These are phyloP conservation scores for Platysternon megacephalum DNA, from an alignment of 2,113 vertebrate species.

Conservation along the genomic window DNA sequence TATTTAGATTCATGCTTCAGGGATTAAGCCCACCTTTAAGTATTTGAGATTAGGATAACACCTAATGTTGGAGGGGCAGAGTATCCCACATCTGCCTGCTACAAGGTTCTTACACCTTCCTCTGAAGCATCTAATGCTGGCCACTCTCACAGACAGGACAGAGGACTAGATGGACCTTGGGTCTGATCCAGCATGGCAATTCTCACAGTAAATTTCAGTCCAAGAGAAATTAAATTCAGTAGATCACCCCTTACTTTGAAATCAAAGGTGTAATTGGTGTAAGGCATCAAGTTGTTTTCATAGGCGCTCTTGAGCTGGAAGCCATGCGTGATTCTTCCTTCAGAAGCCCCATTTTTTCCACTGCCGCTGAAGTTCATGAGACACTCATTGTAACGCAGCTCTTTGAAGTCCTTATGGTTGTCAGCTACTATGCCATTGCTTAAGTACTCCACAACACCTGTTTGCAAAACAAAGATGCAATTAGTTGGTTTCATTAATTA, in stretches of 20 bases:
- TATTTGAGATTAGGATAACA: neutral
- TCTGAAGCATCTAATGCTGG: neutral
- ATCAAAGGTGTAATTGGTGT: conserved; percentile 99
- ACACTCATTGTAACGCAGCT: conserved; percentile 96
- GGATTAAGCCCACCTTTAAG: neutral
- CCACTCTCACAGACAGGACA: neutral
- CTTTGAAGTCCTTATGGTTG: conserved; percentile 99
- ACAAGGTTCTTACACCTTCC: neutral
- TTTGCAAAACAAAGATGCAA: neutral
- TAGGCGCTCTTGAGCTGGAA: conserved; percentile 99
- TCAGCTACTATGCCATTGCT: conserved; percentile 96
- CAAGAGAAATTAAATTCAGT: neutral
- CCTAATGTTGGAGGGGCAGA: neutral
- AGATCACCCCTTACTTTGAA: conserved; percentile 88
- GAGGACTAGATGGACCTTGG: neutral
- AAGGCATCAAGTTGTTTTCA: conserved; percentile 97
- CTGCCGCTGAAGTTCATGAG: conserved; percentile 98
- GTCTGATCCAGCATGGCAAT: neutral
- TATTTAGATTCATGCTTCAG: neutral
- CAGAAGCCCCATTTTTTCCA: conserved; percentile 90
- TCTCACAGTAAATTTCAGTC: neutral
- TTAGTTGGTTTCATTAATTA: neutral
- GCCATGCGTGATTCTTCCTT: conserved; percentile 95
- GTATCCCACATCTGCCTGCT: neutral
- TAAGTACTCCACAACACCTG: conserved; percentile 98